Evolutionary conservation across 1,140 invertebrate species (phyloP).

Genomic region (Tetramorium alpestre): DNA sequence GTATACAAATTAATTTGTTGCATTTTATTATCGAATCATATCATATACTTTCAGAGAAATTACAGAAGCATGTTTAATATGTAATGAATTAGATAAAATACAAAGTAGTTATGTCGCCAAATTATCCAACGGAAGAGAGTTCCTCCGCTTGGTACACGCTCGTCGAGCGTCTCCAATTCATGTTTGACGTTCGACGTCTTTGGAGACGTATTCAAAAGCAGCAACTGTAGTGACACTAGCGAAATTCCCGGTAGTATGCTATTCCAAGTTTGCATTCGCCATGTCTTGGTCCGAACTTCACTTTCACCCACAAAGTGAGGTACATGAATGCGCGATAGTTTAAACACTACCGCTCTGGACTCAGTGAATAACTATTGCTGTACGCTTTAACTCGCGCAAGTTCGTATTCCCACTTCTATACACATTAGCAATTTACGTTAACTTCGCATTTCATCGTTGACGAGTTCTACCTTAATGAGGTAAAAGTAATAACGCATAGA

Average conservation of each 20-base stretch:
- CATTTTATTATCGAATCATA: not conserved
- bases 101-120: constrained; percentile 45
- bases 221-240: constrained; percentile 52
- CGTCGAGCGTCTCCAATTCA: constrained; percentile 46
- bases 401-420: constrained; percentile 47
- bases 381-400: constrained; percentile 48
- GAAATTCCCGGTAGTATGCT: constrained; percentile 48
- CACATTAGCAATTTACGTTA: constrained; percentile 54
- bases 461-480: constrained; percentile 6
- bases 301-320: constrained; percentile 60
- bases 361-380: constrained; percentile 47
- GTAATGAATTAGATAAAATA: not conserved
- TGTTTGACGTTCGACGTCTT: constrained; percentile 59
- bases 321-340: constrained; percentile 54
- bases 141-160: constrained; percentile 36
- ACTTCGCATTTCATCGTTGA: constrained; percentile 27
- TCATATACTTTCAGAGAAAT: not conserved
- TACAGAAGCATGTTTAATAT: not conserved
- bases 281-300: constrained; percentile 62
- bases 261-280: constrained; percentile 41
- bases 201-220: constrained; percentile 46
- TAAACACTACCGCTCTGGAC: constrained; percentile 39
- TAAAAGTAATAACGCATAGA: constrained; percentile 15
- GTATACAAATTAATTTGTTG: not conserved
- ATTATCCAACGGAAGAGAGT: constrained; percentile 45